Conservation (phyloP, 2,113 vertebrate species). For the Poecile atricapillus region DNA sequence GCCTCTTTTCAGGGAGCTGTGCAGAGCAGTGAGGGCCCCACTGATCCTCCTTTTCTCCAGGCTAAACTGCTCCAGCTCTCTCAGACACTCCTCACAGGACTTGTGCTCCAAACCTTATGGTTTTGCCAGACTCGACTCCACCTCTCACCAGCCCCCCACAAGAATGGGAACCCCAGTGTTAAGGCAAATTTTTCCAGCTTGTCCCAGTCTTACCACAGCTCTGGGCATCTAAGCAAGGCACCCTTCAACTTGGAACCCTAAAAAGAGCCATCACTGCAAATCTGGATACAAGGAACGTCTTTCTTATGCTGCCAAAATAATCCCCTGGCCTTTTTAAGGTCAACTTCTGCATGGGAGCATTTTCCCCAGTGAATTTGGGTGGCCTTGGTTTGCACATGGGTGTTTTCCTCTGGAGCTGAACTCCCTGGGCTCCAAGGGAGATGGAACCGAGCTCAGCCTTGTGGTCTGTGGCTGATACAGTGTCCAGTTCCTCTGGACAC, state of each 20-base stretch:
- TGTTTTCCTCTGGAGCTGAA: neutral
- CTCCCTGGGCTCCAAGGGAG: neutral
- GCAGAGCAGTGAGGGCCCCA: neutral
- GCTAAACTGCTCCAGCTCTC: neutral
- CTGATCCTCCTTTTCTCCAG: neutral
- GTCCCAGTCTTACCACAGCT: neutral
- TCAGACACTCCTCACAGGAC: neutral
- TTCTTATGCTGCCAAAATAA: neutral
- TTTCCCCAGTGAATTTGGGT: neutral
- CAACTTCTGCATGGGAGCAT: rapidly evolving
- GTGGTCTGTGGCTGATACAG: neutral
- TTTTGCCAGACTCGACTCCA: neutral
- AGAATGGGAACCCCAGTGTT: neutral
- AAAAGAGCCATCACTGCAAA: neutral
- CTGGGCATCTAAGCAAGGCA: neutral
- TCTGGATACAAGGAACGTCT: neutral
- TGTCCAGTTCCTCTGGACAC: neutral
- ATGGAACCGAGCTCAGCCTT: neutral
- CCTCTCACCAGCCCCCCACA: neutral
- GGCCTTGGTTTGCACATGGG: neutral
- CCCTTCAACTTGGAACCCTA: neutral
- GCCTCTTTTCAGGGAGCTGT: neutral
- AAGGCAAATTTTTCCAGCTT: neutral
- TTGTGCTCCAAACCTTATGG: neutral
- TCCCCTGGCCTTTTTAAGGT: neutral